Percentiles rank a stretch among this genome's conserved stretches.
Conservation (phyloP, 2,113 vertebrate genomes). For the Chunga burmeisteri region DNA sequence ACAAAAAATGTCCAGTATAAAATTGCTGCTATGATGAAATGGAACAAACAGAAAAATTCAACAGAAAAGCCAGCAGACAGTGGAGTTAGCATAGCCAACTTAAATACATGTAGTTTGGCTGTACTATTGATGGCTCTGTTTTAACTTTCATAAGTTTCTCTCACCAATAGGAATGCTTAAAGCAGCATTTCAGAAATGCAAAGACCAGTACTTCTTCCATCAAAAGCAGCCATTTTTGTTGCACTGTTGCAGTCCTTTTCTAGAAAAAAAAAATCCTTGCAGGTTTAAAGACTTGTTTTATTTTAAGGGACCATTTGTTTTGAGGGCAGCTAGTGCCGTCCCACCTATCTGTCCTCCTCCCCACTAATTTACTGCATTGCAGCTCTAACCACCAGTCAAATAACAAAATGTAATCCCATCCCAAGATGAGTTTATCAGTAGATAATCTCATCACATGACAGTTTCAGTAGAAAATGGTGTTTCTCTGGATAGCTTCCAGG, state of each 20-base stretch:
- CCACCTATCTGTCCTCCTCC: not conserved
- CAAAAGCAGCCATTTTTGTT: not conserved
- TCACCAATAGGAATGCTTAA: not conserved
- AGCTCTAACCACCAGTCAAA: conserved; percentile 10
- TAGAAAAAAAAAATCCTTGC: not conserved
- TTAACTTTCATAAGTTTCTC: not conserved
- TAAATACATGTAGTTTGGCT: not conserved
- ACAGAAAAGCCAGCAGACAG: not conserved
- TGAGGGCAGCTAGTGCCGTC: not conserved
- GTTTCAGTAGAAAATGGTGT: conserved; percentile 46
- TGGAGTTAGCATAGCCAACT: not conserved
- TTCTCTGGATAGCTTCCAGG: conserved; percentile 50
- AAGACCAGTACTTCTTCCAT: not conserved
- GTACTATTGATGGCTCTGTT: not conserved
- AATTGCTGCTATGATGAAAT: not conserved
- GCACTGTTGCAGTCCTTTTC: not conserved
- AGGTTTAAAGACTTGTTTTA: not conserved
- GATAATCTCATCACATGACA: conserved; percentile 55
- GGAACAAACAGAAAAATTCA: not conserved
- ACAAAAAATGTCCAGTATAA: not conserved
- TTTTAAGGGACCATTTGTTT: not conserved
- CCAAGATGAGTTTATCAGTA: conserved; percentile 19
- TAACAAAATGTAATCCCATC: conserved; percentile 13
- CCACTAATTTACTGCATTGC: not conserved
- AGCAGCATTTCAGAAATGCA: not conserved